Evolutionary conservation across 2,797 vertebrate species (phyloP), one percentile per base, ranked within the genome.

Genomic region (Halcyon badia): DNA sequence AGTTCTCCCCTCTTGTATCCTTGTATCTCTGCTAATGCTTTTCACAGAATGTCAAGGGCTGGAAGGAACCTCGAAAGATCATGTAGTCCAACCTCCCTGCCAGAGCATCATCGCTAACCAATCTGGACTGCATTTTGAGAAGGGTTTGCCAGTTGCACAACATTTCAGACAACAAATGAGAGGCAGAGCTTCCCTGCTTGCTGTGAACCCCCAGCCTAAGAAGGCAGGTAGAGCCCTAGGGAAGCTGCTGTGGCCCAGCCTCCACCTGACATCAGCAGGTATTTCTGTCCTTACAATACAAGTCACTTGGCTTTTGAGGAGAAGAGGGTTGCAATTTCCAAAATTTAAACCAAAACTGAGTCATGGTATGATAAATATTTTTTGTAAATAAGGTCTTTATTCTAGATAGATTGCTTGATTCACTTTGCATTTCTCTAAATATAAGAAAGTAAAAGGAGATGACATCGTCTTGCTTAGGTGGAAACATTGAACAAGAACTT

Each of bases 21-120:
- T 42, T 0, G 0, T 20, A 57, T 56, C 11, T 11, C 57, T 60
- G 54, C 15, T 16, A 7, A 11, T 6, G 8, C 5, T 65, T 82
- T 56, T 37, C 37, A 39, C 37, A 39, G 37, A 39, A 39, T 39
- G 37, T 39, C 37, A 39, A 39, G 37, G 37, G 37, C 37, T 39
- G 37, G 37, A 39, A 39, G 37, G 37, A 10, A 39, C 37, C 37
- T 12, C 11, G 10, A 39, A 39, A 39, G 37, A 39, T 39, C 37
- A 39, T 39, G 4, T 39, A 39, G 37, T 39, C 11, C 37, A 39
- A 39, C 37, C 37, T 11, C 37, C 11, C 37, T 39, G 37, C 37
- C 37, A 39, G 37, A 39, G 37, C 37, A 39, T 39, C 17, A 10
- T 46, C 2, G 1, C 16, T 54, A 31, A 81, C 30, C 9, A 14